Evolutionary conservation across 2,797 vertebrate genomes (phyloP).

Genomic region (Ataeniobius toweri): DNA sequence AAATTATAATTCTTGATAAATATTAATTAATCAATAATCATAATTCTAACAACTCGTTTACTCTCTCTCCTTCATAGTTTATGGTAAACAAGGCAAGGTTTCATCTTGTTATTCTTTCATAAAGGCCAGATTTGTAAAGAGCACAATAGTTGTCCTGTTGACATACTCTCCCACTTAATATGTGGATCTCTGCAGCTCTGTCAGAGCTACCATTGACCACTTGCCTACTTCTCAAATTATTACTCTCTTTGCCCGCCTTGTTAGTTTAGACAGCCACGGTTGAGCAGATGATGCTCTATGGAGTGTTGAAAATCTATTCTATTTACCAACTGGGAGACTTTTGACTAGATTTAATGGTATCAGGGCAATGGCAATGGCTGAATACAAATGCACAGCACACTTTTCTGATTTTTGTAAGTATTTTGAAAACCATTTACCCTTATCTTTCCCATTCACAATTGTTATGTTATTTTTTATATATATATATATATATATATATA

Average conservation of each 20-base stretch:
- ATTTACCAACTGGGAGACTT: neutral
- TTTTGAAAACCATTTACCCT: neutral
- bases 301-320: neutral
- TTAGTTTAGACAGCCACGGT: neutral
- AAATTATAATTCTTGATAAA: too few species aligned
- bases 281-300: too few species aligned
- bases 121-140: neutral
- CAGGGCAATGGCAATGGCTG: neutral
- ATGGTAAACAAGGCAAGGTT: neutral
- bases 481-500: too few species aligned
- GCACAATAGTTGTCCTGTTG: neutral
- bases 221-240: neutral
- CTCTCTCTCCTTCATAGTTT: neutral
- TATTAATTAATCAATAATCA: too few species aligned
- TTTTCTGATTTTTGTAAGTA: neutral
- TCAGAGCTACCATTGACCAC: neutral
- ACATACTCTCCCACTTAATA: neutral
- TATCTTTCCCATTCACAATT: neutral
- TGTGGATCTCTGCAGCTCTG: neutral
- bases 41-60: neutral
- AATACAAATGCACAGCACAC: neutral
- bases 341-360: neutral
- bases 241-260: neutral
- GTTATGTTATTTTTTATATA: too few species aligned
- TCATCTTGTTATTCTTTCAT: neutral